phyloP scores from a whole-genome alignment of 2,113 vertebrate species.

The Stictonetta naevosa region DNA sequence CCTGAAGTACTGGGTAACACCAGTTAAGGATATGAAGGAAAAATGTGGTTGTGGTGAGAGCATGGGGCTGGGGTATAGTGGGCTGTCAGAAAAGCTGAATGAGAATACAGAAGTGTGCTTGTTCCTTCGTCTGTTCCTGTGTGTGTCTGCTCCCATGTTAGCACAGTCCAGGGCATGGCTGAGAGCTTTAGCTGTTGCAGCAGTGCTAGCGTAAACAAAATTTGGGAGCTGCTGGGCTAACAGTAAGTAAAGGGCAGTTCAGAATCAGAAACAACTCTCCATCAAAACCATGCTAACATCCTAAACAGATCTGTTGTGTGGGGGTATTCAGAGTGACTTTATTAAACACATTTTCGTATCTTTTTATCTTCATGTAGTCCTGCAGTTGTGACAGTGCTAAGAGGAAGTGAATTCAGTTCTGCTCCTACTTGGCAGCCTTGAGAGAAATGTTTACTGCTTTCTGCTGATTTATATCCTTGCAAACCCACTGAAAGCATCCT shows the following conservation, averaged over 20 bases:
- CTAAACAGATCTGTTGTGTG: background rate
- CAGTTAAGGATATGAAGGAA: background rate
- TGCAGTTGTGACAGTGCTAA: background rate
- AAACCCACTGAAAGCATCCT: background rate
- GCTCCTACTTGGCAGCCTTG: conserved; percentile 24
- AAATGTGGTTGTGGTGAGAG: background rate
- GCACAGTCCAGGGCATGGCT: background rate
- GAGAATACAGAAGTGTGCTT: background rate
- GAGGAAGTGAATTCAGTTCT: background rate
- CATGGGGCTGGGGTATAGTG: background rate
- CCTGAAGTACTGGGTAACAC: background rate
- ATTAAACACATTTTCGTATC: background rate
- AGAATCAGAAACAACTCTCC: background rate
- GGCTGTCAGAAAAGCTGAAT: background rate
- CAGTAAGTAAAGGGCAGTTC: background rate
- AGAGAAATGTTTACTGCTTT: conserved; percentile 31
- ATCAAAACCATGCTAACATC: background rate
- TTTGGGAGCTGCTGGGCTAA: background rate
- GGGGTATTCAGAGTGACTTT: background rate
- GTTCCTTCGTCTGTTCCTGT: background rate
- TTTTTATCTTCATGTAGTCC: background rate
- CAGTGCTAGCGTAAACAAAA: background rate
- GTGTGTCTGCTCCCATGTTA: background rate
- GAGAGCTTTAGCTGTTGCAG: accelerated
- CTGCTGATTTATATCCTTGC: background rate